Percentiles rank a stretch among this genome's conserved stretches.
phyloP scores from a whole-genome alignment of 2,797 vertebrate species.

The Odontamblyopus rebecca region DNA sequence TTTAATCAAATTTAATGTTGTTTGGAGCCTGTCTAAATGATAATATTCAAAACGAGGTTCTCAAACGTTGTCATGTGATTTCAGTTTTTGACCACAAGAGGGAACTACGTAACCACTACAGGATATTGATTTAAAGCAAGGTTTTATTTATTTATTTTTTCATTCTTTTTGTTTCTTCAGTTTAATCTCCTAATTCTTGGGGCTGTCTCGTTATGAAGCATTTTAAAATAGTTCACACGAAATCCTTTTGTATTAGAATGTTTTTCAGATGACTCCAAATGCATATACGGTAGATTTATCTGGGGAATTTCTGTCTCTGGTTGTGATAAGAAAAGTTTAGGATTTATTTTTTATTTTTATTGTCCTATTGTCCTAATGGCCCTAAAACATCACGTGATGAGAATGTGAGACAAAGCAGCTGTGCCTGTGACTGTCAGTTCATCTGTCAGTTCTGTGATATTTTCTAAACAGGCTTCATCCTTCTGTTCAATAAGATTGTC shows the following conservation, averaged over 20 bases:
- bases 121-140: background rate
- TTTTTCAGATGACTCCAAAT: background rate
- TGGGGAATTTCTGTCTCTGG: background rate
- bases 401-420: conserved; percentile 30
- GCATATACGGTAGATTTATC: background rate
- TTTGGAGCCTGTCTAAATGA: background rate
- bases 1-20: background rate
- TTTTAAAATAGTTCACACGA: conserved; percentile 15
- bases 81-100: conserved; percentile 28
- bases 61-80: conserved; percentile 13
- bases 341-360: background rate
- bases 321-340: conserved; percentile 6
- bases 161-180: background rate
- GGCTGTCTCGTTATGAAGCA: background rate
- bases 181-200: conserved; percentile 11
- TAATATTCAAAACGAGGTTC: background rate
- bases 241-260: background rate
- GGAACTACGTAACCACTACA: conserved; percentile 19
- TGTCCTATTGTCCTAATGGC: conserved; percentile 10
- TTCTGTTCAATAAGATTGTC: conserved; percentile 40
- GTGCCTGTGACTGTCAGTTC: conserved; percentile 36
- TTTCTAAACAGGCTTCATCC: conserved; percentile 51
- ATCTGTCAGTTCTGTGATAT: conserved; percentile 49
- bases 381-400: background rate
- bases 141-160: background rate